Evolutionary conservation across 2,888 invertebrate genomes (phyloP).

Genomic region (Tribolium freemani): DNA sequence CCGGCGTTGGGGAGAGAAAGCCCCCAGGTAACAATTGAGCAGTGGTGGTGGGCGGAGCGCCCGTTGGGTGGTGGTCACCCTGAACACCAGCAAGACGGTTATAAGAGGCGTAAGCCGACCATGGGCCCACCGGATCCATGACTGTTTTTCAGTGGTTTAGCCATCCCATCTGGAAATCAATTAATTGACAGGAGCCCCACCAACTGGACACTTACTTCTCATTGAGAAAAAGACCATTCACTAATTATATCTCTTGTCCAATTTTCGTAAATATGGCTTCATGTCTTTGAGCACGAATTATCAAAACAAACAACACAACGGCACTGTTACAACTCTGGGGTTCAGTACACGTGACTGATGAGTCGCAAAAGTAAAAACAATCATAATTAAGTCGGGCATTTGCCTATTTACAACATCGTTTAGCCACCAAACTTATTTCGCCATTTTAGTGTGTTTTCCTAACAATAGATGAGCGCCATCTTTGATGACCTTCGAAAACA

Average conservation of each 20-base stretch:
- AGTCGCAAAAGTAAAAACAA: constrained; percentile 40
- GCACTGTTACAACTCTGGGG: constrained; percentile 3
- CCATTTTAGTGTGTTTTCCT: constrained; percentile 77
- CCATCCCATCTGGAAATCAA: constrained; percentile 66
- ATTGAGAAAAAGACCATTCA: constrained; percentile 56
- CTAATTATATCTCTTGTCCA: constrained; percentile 58
- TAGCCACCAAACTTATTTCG: constrained; percentile 75
- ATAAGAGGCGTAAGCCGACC: constrained; percentile 87
- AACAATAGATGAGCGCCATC: constrained; percentile 78
- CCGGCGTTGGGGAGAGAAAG: constrained; percentile 82
- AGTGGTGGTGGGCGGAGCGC: constrained; percentile 76
- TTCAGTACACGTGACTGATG: constrained; percentile 8
- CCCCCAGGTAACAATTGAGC: constrained; percentile 78
- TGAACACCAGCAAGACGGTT: constrained; percentile 82
- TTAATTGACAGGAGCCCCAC: constrained; percentile 19
- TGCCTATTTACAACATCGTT: constrained; percentile 66
- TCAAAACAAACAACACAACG: constrained; percentile 15
- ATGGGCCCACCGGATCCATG: constrained; percentile 93
- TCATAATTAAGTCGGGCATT: constrained; percentile 51
- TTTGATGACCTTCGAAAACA: constrained; percentile 62
- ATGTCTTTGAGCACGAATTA: constrained; percentile 41
- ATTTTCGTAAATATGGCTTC: constrained; percentile 77
- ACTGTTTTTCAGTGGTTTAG: constrained; percentile 57
- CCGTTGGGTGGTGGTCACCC: constrained; percentile 75
- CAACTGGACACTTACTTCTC: constrained; percentile 59